These are phyloP conservation scores for Acleris holmiana DNA, from an alignment of 2,888 invertebrate genomes.

Conservation along the genomic window DNA sequence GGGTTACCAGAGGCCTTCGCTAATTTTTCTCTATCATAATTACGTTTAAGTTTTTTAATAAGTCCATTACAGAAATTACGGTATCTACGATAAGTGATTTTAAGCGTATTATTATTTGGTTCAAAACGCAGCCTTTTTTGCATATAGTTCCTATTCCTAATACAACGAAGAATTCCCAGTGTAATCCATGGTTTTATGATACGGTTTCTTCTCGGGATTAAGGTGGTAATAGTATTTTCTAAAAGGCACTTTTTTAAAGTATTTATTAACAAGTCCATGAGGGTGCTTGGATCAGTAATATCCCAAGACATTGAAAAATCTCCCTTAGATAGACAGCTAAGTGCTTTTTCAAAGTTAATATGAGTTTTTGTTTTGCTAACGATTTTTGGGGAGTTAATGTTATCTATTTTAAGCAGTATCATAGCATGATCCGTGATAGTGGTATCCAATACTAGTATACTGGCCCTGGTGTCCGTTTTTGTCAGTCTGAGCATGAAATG, in stretches of 20 bases:
- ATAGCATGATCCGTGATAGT: no score
- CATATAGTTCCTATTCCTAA: constrained; percentile 1
- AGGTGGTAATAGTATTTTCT: constrained; percentile 3
- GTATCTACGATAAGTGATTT: constrained; percentile 1
- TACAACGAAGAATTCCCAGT: background rate
- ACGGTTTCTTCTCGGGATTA: background rate
- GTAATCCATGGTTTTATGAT: constrained; percentile 8
- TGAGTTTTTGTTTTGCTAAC: no score
- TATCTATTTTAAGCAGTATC: no score
- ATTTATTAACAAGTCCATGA: background rate
- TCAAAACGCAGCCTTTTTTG: background rate
- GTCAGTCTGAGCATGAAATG: no score
- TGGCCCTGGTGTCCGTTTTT: no score
- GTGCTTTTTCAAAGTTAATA: no score
- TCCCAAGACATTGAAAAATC: background rate
- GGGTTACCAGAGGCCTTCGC: background rate
- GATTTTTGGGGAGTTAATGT: no score
- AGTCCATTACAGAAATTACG: background rate
- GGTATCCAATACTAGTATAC: no score
- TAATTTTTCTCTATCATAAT: constrained; percentile 8
- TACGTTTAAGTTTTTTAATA: background rate
- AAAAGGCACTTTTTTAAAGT: background rate
- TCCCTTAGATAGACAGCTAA: background rate
- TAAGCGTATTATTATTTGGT: background rate
- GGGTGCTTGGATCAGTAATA: background rate